Evolutionary conservation across 2,113 vertebrate species (phyloP).

Genomic region (Trogon surrucura): DNA sequence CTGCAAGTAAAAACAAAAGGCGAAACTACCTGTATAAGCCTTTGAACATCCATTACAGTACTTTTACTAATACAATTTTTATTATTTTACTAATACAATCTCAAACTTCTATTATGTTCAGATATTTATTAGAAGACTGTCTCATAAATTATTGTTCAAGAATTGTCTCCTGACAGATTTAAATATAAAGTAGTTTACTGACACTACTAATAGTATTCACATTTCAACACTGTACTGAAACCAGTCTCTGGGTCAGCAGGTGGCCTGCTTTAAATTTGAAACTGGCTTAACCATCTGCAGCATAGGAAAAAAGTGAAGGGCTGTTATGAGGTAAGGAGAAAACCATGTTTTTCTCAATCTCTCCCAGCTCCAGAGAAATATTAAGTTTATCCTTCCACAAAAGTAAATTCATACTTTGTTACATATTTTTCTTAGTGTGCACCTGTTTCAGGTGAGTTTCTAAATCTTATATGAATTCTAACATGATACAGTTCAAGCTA

Average conservation of each 20-base stretch:
- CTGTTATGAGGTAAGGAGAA: neutral
- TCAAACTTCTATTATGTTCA: neutral
- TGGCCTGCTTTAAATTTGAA: neutral
- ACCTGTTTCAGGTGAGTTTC: neutral
- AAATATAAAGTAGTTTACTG: neutral
- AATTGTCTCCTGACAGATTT: neutral
- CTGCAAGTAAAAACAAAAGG: neutral
- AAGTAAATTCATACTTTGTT: neutral
- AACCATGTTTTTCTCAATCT: neutral
- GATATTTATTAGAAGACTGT: neutral
- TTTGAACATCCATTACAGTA: neutral
- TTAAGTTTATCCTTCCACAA: neutral
- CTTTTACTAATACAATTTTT: neutral
- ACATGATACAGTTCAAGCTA: neutral
- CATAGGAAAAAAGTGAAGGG: neutral
- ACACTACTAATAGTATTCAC: neutral
- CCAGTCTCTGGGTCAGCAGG: neutral
- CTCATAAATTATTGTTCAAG: neutral
- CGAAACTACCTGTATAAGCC: neutral
- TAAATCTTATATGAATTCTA: neutral
- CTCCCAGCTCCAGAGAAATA: neutral
- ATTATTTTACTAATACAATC: neutral
- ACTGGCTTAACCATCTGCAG: neutral
- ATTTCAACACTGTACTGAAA: neutral
- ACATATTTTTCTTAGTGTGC: rapidly evolving